A percentile compares a stretch with the other conserved stretches of the same genome.
phyloP scores from a whole-genome alignment of 2,888 invertebrate genomes.

The Allolobophora icterica region DNA sequence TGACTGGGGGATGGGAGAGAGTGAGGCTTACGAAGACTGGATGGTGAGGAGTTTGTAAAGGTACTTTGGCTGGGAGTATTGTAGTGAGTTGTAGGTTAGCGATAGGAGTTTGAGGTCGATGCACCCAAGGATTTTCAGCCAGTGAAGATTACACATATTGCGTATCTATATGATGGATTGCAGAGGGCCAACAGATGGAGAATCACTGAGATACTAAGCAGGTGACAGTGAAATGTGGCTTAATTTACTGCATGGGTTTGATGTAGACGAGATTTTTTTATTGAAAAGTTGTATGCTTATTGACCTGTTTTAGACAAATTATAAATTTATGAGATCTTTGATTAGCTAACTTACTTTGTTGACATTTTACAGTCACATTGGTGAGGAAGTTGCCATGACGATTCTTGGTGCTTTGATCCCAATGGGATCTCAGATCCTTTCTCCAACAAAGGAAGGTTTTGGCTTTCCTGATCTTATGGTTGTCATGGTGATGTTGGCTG shows the following conservation, averaged over 20 bases:
- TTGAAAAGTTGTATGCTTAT: not conserved
- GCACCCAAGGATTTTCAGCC: no score
- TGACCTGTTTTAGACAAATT: not conserved
- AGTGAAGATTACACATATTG: not conserved
- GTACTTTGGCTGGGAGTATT: no score
- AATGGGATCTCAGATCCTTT: constrained; percentile 74
- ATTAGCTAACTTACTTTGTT: not conserved
- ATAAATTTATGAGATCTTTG: not conserved
- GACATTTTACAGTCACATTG: constrained; percentile 63
- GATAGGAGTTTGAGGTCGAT: no score
- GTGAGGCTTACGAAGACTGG: no score
- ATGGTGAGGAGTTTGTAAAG: no score
- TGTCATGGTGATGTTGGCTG: constrained; percentile 83
- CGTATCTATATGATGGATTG: not conserved
- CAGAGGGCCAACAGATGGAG: not conserved
- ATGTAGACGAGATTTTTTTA: not conserved
- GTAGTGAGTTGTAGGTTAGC: no score
- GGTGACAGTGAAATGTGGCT: not conserved
- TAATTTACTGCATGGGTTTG: not conserved
- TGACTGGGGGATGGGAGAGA: no score
- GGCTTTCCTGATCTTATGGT: constrained; percentile 81
- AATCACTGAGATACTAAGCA: not conserved
- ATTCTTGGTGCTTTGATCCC: constrained; percentile 78
- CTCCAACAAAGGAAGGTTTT: constrained; percentile 72
- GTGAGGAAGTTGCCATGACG: constrained; percentile 73